phyloP scores from a whole-genome alignment of 2,888 invertebrate genomes.

The Cremastobaeus sp. region DNA sequence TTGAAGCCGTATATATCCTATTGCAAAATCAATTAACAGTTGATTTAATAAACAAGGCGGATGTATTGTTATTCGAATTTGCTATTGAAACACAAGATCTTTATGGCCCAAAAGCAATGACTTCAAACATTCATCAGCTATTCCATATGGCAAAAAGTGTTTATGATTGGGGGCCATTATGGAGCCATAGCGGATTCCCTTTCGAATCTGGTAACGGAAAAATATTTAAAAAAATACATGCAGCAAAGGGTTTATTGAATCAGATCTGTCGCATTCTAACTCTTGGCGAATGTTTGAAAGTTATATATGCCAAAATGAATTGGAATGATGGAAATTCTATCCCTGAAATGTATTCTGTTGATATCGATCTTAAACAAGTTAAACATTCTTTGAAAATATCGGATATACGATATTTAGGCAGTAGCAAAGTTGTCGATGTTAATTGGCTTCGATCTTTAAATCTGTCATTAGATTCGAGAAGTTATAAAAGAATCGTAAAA shows the following conservation, averaged over 20 bases:
- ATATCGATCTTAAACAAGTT: background rate
- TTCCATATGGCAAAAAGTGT: no score
- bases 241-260: constrained; percentile 8
- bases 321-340: constrained; percentile 5
- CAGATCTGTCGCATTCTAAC: constrained; percentile 6
- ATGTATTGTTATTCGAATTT: no score
- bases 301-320: background rate
- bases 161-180: no score
- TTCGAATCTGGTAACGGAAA: background rate
- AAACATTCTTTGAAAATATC: constrained; percentile 8
- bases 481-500: constrained; percentile 21
- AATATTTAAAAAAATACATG: constrained; percentile 2
- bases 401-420: constrained; percentile 8
- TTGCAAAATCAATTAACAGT: no score
- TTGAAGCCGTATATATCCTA: no score
- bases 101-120: no score
- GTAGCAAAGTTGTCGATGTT: background rate
- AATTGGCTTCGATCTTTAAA: no score
- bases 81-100: no score
- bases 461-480: background rate
- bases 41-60: no score
- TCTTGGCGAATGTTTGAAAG: background rate
- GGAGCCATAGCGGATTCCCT: no score
- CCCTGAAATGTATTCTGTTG: background rate
- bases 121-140: no score